A percentile compares a stretch with the other conserved stretches of the same genome.
phyloP scores from a whole-genome alignment of 2,797 vertebrate genomes.

The Coracias cyanogaster region DNA sequence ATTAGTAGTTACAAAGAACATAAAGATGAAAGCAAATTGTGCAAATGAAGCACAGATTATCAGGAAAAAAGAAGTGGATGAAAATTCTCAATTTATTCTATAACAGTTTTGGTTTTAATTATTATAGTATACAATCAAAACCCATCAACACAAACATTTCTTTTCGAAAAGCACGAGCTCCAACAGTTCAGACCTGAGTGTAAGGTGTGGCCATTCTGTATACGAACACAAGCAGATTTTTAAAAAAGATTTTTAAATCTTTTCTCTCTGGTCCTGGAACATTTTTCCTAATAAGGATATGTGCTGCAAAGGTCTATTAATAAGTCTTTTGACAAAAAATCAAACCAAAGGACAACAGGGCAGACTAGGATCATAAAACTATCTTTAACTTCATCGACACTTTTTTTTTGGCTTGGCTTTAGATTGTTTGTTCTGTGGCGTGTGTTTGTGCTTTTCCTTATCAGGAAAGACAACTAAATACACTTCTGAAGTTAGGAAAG shows the following conservation, averaged over 20 bases:
- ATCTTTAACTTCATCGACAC: background rate
- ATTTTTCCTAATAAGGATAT: background rate
- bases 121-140: background rate
- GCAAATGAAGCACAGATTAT: background rate
- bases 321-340: background rate
- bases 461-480: background rate
- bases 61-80: background rate
- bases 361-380: background rate
- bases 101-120: background rate
- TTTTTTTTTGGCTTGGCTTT: background rate
- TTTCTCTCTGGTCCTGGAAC: background rate
- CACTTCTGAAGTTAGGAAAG: background rate
- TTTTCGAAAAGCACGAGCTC: background rate
- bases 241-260: background rate
- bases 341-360: background rate
- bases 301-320: constrained; percentile 6
- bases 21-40: background rate
- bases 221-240: background rate
- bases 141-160: background rate
- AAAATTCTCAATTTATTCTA: background rate
- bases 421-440: background rate
- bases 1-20: background rate
- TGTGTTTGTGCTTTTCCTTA: background rate
- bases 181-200: background rate
- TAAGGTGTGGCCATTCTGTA: background rate